Conservation (phyloP, 2,888 invertebrate genomes). For the Taenaris catops region DNA sequence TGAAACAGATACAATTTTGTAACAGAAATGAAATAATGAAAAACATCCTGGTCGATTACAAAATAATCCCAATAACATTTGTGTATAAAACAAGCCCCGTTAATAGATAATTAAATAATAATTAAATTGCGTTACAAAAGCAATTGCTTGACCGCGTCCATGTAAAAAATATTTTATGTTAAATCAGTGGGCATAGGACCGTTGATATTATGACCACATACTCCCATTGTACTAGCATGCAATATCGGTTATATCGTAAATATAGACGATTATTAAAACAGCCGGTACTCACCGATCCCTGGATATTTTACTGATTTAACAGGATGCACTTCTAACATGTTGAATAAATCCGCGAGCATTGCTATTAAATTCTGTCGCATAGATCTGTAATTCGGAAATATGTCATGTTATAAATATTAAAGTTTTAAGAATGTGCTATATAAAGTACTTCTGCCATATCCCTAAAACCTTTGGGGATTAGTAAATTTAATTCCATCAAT, state of each 20-base stretch:
- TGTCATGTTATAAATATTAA: too few species aligned
- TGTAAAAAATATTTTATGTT: slow-evolving; percentile 27
- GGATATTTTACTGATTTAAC: slow-evolving; percentile 92
- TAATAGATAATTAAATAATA: slow-evolving; percentile 14
- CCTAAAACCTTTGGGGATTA: too few species aligned
- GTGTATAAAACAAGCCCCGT: slow-evolving; percentile 18
- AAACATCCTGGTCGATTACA: slow-evolving; percentile 3
- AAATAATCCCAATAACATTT: slow-evolving; percentile 11
- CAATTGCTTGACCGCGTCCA: slow-evolving; percentile 37
- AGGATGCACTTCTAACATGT: slow-evolving; percentile 95
- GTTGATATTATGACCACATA: slow-evolving; percentile 78
- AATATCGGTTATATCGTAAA: slow-evolving; percentile 38
- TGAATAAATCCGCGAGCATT: slow-evolving; percentile 96
- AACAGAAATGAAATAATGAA: too few species aligned
- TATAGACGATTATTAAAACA: slow-evolving; percentile 10
- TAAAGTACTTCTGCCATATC: too few species aligned
- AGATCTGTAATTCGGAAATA: slow-evolving; percentile 89
- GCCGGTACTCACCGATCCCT: slow-evolving; percentile 77
- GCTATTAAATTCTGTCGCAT: slow-evolving; percentile 95
- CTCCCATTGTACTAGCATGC: slow-evolving; percentile 73
- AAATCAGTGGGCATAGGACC: slow-evolving; percentile 57
- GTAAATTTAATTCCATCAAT: too few species aligned
- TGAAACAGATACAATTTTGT: slow-evolving; percentile 4
- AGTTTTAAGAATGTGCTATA: too few species aligned
- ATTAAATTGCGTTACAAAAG: slow-evolving; percentile 36